phyloP scores from a whole-genome alignment of 2,888 invertebrate genomes.

The Oscheius sp. region DNA sequence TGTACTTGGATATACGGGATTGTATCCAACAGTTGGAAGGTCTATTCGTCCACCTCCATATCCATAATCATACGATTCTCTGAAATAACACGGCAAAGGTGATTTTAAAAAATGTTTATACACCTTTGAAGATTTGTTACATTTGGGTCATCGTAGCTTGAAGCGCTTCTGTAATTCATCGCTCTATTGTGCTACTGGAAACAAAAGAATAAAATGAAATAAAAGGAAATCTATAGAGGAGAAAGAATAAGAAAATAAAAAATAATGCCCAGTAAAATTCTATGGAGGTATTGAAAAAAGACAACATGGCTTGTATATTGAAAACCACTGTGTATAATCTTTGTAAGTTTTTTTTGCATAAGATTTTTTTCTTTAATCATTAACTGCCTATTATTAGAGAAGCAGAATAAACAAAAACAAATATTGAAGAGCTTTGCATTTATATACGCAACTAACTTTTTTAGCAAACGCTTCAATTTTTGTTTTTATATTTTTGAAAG shows the following conservation, averaged over 20 bases:
- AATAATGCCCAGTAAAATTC: neutral
- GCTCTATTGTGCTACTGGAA: neutral
- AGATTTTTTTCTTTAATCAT: no score
- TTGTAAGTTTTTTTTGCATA: no score
- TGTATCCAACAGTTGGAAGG: conserved; percentile 20
- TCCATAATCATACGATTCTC: conserved; percentile 26
- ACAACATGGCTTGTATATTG: no score
- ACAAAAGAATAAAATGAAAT: no score
- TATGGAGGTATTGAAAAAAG: neutral
- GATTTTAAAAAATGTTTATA: neutral
- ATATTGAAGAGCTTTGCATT: neutral
- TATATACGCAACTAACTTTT: neutral
- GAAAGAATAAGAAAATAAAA: neutral
- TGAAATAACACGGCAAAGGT: neutral
- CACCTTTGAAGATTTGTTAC: conserved; percentile 9
- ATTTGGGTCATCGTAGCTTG: neutral
- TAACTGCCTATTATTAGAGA: no score
- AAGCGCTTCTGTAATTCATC: neutral
- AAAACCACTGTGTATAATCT: no score
- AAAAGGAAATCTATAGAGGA: neutral
- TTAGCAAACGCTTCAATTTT: neutral
- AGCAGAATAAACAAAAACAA: no score
- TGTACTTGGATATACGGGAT: conserved; percentile 20
- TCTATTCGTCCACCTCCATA: conserved; percentile 26
- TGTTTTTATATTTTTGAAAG: no score